Conservation (phyloP, 2,797 vertebrate genomes). For the Esox lucius region DNA sequence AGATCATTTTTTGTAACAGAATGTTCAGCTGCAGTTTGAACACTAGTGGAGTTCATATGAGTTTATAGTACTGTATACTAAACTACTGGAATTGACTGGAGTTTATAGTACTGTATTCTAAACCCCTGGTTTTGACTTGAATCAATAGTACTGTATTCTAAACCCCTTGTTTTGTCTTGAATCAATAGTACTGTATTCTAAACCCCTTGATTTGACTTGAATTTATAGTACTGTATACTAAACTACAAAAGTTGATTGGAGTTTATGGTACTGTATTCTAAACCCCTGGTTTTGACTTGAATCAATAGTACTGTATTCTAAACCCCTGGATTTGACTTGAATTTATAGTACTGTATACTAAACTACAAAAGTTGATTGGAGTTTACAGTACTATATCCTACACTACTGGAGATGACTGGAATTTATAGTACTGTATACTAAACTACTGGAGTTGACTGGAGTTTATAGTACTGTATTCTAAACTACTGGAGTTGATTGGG, state of each 20-base stretch:
- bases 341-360: not conserved
- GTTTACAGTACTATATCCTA: not conserved
- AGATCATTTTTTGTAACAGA: too few relatives aligned
- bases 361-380: not conserved
- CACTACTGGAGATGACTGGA: not conserved
- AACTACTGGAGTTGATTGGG: too few relatives aligned
- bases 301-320: too few relatives aligned
- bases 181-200: not conserved
- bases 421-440: not conserved
- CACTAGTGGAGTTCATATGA: too few relatives aligned
- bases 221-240: not conserved
- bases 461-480: not conserved
- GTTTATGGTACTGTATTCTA: too few relatives aligned
- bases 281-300: too few relatives aligned
- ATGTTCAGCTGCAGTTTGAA: too few relatives aligned
- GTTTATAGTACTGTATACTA: not conserved
- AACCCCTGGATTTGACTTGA: too few relatives aligned
- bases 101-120: not conserved
- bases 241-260: too few relatives aligned
- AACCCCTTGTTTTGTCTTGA: not conserved
- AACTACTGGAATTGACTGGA: not conserved
- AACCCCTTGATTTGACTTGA: not conserved
- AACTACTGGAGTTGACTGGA: too few relatives aligned
- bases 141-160: not conserved
- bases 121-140: not conserved